Conservation (phyloP, 2,113 vertebrate genomes). For the Arenaria interpres region DNA sequence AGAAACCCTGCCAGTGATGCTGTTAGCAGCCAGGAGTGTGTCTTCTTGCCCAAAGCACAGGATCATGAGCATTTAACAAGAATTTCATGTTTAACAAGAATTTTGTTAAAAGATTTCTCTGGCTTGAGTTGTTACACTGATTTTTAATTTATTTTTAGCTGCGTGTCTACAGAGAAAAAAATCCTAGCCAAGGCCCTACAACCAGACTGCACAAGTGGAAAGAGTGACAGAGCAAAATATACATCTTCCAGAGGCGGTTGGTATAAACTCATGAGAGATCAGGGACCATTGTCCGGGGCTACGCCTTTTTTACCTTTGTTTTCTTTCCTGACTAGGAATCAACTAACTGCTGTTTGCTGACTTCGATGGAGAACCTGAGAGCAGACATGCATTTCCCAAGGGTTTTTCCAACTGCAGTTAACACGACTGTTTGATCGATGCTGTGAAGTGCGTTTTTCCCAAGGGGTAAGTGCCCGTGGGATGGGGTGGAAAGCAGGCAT, state of each 20-base stretch:
- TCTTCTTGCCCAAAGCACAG: neutral
- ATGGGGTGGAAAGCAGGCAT: accelerated
- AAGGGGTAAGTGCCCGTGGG: neutral
- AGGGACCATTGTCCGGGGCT: neutral
- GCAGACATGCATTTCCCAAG: neutral
- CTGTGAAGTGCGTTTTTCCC: neutral
- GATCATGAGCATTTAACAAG: neutral
- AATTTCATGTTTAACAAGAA: neutral
- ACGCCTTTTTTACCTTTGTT: neutral
- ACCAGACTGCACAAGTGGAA: neutral
- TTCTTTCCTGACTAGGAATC: neutral
- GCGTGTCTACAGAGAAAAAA: neutral
- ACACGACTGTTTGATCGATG: accelerated
- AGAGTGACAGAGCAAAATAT: neutral
- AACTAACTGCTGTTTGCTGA: neutral
- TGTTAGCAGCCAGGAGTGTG: neutral
- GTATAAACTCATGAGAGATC: neutral
- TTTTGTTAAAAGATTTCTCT: neutral
- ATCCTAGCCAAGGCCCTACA: neutral
- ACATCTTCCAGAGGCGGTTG: neutral
- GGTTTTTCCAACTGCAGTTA: neutral
- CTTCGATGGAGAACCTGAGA: neutral
- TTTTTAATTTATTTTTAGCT: neutral
- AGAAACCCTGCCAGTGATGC: neutral
- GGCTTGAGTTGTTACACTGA: neutral